Percentiles rank a stretch among this genome's conserved stretches.
phyloP scores from a whole-genome alignment of 2,888 invertebrate species.

The Calameuta pallipes region DNA sequence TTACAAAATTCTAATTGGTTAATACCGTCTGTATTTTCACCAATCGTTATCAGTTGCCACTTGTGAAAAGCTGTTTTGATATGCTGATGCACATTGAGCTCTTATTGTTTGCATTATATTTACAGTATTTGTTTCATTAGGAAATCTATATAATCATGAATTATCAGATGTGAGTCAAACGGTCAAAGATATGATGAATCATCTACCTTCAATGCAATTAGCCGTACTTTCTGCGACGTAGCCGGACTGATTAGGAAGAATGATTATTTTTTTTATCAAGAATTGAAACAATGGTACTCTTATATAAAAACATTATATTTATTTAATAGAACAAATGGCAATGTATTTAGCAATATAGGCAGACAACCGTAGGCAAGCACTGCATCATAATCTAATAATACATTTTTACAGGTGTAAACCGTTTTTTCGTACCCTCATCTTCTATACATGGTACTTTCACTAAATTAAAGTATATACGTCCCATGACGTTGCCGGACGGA shows the following conservation, averaged over 20 bases:
- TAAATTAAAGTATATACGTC: constrained; percentile 87
- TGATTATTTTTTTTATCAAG: not conserved
- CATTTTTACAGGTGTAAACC: constrained; percentile 11
- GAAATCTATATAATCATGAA: constrained; percentile 57
- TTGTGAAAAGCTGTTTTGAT: constrained; percentile 1
- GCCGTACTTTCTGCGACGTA: constrained; percentile 14
- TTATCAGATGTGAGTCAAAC: constrained; percentile 26
- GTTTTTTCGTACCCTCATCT: constrained; percentile 61
- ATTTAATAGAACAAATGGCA: not conserved
- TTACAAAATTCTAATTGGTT: not conserved
- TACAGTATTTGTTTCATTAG: constrained; percentile 33
- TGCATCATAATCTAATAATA: constrained; percentile 1
- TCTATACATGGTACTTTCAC: constrained; percentile 81
- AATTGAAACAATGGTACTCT: not conserved
- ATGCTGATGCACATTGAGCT: not conserved
- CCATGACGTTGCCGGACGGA: constrained; percentile 80
- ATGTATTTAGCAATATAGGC: not conserved
- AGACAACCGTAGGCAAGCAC: not conserved
- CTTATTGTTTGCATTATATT: constrained; percentile 1
- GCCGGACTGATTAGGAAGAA: not conserved
- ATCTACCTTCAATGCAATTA: constrained; percentile 34
- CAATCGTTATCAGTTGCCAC: not conserved
- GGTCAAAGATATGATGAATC: constrained; percentile 29
- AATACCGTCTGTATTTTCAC: not conserved
- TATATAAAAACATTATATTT: not conserved